phyloP scores from a whole-genome alignment of 2,113 vertebrate genomes.

The Spea bombifrons region DNA sequence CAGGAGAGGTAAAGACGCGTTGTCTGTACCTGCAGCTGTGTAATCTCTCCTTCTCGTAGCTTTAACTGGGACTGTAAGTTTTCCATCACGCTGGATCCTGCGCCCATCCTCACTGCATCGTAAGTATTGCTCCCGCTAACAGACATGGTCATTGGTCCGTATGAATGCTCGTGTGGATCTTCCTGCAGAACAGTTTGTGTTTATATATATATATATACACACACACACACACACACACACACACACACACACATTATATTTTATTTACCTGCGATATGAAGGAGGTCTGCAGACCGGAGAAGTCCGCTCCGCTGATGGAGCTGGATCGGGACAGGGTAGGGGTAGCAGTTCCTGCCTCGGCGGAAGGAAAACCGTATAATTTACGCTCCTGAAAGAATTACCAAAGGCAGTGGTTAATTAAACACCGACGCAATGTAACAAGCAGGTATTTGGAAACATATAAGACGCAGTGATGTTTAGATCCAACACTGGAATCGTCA shows the following conservation, averaged over 20 bases:
- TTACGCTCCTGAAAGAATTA: constrained; percentile 76
- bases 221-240: neutral
- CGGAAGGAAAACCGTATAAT: constrained; percentile 58
- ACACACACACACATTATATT: neutral
- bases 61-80: constrained; percentile 96
- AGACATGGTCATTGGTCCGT: constrained; percentile 72
- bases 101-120: constrained; percentile 85
- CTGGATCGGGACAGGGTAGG: constrained; percentile 90
- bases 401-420: too few species aligned
- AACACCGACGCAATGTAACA: too few species aligned
- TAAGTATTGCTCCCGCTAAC: constrained; percentile 85
- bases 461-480: too few species aligned
- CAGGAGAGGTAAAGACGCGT: neutral
- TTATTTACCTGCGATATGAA: constrained; percentile 80
- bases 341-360: constrained; percentile 82
- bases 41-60: constrained; percentile 89
- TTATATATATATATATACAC: neutral
- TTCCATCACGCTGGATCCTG: constrained; percentile 93
- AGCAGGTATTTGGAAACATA: too few species aligned
- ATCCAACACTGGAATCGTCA: too few species aligned
- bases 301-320: constrained; percentile 85
- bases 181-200: constrained; percentile 67
- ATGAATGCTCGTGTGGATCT: constrained; percentile 79
- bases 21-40: constrained; percentile 84
- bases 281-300: constrained; percentile 79